Evolutionary conservation across 1,140 invertebrate species (phyloP), one percentile per base, ranked within the genome.

Genomic region (Helicoverpa armigera): DNA sequence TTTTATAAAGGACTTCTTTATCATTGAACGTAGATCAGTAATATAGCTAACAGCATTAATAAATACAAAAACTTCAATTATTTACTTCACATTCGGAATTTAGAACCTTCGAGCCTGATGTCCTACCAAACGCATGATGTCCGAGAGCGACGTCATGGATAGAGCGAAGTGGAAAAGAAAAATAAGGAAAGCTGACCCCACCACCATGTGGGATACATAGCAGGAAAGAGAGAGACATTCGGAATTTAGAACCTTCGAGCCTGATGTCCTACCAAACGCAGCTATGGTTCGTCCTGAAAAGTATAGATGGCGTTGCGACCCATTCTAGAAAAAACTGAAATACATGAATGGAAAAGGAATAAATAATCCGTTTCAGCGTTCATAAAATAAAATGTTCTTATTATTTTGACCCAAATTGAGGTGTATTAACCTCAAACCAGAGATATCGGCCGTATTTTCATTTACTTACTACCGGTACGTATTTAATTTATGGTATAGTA

Each of bases 321-420:
- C 31, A n/a, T 50, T 12, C 35, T 10, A n/a, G 43, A 18, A 18
- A n/a, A 18, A 67, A 23, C 10, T 7, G 35, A 43, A 43, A 43
- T 43, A 43, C 35, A 43, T 43, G 14, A 35, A 69, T 51, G 35
- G 29, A 70, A 29, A 70, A 48, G 12, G 13, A 29, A 51, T 53
- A 56, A 29, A n/a, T 16, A 73, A 58, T 73, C 35, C 14, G 53
- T 73, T 73, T 7, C 29, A 58, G 70, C 14, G 18, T 70, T 53
- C 69, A 72, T 84, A 79, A 80, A 80, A 79, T 80, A 78, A 82
- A 84, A 73, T 16, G 74, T 85, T 82, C 77, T 82, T 81, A 82
- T 85, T 78, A 79, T 72, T 67, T 29, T 85, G 83, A 85, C 81
- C 83, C 72, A 78, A 74, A 82, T 82, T 79, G 58, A 76, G 53